Percentiles rank a stretch among this genome's conserved stretches.
Conservation (phyloP, 2,888 invertebrate species). For the Holacanthella duospinosa region DNA sequence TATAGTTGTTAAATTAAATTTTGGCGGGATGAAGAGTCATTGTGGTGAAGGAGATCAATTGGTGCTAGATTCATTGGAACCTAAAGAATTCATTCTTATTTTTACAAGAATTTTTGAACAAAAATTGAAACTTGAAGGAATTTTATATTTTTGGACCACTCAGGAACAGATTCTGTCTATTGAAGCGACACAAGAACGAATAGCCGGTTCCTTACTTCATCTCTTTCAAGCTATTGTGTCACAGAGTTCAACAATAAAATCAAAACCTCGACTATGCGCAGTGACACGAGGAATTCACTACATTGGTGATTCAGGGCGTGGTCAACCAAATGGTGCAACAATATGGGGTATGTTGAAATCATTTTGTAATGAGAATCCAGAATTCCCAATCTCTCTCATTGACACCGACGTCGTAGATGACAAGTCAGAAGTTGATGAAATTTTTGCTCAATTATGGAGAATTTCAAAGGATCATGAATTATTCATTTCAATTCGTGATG, state of each 20-base stretch:
- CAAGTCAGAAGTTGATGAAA: neutral
- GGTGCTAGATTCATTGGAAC: too few relatives aligned
- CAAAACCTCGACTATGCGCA: neutral
- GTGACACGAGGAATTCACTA: neutral
- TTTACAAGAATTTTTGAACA: neutral
- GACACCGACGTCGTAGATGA: neutral
- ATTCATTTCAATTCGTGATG: neutral
- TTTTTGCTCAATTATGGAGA: neutral
- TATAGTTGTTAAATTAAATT: neutral
- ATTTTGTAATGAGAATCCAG: neutral
- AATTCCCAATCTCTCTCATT: neutral
- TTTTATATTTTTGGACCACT: neutral
- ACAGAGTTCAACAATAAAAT: neutral
- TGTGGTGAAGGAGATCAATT: neutral
- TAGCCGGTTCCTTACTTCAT: neutral
- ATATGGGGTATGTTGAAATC: neutral
- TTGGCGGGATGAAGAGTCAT: neutral
- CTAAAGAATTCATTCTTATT: neutral
- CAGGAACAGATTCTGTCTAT: neutral
- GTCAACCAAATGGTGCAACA: neutral
- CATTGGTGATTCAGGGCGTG: neutral
- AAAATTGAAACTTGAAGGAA: neutral
- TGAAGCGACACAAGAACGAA: neutral
- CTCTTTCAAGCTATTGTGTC: neutral
- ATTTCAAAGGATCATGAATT: neutral